phyloP scores from a whole-genome alignment of 2,797 vertebrate genomes.

The Denticeps clupeoides region DNA sequence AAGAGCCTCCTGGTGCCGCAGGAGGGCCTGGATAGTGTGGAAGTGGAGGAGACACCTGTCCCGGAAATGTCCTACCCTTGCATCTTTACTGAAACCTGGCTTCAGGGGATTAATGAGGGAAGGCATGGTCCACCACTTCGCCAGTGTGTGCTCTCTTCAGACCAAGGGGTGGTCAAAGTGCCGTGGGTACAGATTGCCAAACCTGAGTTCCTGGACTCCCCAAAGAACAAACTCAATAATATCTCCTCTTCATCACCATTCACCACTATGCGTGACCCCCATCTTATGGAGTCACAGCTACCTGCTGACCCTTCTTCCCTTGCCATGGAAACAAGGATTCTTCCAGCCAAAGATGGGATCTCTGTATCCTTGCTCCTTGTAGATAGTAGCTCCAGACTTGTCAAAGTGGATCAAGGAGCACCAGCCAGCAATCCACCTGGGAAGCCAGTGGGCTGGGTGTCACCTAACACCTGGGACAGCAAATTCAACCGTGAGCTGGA shows the following conservation, averaged over 20 bases:
- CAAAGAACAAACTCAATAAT: constrained; percentile 36
- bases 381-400: constrained; percentile 48
- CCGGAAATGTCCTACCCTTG: constrained; percentile 64
- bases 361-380: constrained; percentile 46
- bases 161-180: constrained; percentile 70
- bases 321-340: constrained; percentile 46
- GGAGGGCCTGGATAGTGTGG: constrained; percentile 53
- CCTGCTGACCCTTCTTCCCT: constrained; percentile 39
- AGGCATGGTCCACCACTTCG: constrained; percentile 56
- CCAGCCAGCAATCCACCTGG: constrained; percentile 36
- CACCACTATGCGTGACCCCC: constrained; percentile 30
- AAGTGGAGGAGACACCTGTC: constrained; percentile 69
- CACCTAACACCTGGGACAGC: constrained; percentile 63
- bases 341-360: constrained; percentile 43
- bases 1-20: constrained; percentile 74
- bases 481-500: constrained; percentile 61
- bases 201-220: constrained; percentile 73
- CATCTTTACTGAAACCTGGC: constrained; percentile 81
- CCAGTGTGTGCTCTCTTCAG: constrained; percentile 77
- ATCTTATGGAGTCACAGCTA: constrained; percentile 16
- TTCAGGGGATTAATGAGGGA: constrained; percentile 67
- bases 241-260: constrained; percentile 8
- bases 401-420: constrained; percentile 63
- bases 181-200: constrained; percentile 71
- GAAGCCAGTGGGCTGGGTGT: constrained; percentile 50